Evolutionary conservation across 2,888 invertebrate species (phyloP), one percentile per base, ranked within the genome.

Genomic region (Oeneis ivallda): DNA sequence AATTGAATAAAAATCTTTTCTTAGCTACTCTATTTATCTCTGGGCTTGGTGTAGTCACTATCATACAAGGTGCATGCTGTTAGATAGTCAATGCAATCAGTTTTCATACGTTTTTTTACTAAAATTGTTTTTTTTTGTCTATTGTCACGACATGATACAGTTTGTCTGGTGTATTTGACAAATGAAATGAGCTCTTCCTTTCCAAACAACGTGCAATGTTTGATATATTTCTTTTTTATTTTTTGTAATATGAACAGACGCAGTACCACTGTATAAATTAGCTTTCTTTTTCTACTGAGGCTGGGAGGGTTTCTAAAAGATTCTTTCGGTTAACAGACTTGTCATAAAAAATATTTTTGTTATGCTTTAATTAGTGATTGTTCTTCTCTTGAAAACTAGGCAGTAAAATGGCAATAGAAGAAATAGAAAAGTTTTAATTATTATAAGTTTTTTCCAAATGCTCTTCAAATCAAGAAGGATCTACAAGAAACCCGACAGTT

Each of bases 101-200:
- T 17, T 49, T 10, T 10, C 9, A 11, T 11, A 41, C 4, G 1
- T 41, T 41, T 41, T 41, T 41, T 41, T n/a, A n/a, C n/a, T n/a
- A n/a, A n/a, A n/a, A 41, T 0, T 49, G 8, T 53, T 37, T 34
- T n/a, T n/a, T 1, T 6, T 10, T 39, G 37, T 54, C 54, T 17
- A 15, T 53, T 32, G 13, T 32, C 13, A 17, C 17, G 43, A 52
- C 52, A 53, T 53, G 54, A 37, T 37, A 37, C 37, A 54, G 37
- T 34, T 34, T 54, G 54, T 54, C 37, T 53, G 53, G 15, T 17
- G 34, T 37, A 37, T 53, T 53, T 53, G 53, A 53, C 54, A 54
- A 54, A 54, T 54, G 54, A 54, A 54, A 54, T 37, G 34, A 54
- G 54, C 10, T 15, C 54, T 54, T 54, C 39, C 54, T 54, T 39